phyloP scores from a whole-genome alignment of 2,797 vertebrate species.

The Phrynocephalus guinanensis region DNA sequence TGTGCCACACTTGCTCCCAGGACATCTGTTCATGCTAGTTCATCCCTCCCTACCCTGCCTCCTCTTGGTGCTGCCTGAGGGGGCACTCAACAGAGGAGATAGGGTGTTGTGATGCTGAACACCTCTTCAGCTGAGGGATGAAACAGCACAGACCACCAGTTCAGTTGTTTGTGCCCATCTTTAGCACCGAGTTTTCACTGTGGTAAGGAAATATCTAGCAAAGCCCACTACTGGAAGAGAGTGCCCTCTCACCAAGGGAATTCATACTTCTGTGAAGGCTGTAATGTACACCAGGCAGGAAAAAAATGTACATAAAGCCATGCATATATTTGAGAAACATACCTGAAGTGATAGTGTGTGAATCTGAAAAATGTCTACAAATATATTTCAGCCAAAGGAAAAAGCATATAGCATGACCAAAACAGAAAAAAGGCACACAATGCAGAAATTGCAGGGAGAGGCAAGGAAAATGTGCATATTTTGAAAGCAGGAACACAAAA shows the following conservation, averaged over 20 bases:
- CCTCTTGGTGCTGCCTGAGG: too few species aligned
- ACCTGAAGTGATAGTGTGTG: not conserved
- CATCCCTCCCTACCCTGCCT: not conserved
- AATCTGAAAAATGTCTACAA: not conserved
- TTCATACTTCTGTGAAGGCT: not conserved
- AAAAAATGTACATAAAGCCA: not conserved
- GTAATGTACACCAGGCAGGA: not conserved
- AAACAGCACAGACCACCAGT: too few species aligned
- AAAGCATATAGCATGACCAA: not conserved
- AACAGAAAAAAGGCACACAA: too few species aligned
- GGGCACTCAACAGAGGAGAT: too few species aligned
- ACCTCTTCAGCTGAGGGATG: too few species aligned
- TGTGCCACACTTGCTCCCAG: not conserved
- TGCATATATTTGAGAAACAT: not conserved
- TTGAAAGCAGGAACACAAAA: not conserved
- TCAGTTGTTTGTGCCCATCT: too few species aligned
- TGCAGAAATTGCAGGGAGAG: too few species aligned
- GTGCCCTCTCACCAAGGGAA: not conserved
- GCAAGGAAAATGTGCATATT: too few species aligned
- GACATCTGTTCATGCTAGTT: not conserved
- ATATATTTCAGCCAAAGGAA: not conserved
- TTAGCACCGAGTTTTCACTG: not conserved
- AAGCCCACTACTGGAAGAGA: not conserved
- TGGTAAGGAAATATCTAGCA: not conserved
- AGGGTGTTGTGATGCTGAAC: not conserved